Conservation (phyloP, 1,140 invertebrate genomes). For the Hesperophylax magnus region DNA sequence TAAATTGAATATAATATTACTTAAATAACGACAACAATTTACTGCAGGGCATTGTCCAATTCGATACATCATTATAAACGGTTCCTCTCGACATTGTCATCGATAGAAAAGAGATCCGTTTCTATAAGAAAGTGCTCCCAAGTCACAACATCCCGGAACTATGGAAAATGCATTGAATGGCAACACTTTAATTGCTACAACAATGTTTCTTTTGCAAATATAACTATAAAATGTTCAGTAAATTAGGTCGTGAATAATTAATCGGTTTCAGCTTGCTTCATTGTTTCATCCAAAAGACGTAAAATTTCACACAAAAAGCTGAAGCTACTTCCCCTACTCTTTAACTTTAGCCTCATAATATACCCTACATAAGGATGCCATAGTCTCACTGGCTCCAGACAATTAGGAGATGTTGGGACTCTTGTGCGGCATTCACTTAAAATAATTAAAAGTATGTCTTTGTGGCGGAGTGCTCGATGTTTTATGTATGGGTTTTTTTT, state of each 20-base stretch:
- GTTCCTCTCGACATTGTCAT: slow-evolving; percentile 26
- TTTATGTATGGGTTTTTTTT: background rate
- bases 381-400: too few relatives aligned
- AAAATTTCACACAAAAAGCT: too few relatives aligned
- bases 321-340: too few relatives aligned
- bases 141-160: slow-evolving; percentile 39
- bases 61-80: slow-evolving; percentile 2
- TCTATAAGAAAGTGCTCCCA: slow-evolving; percentile 26
- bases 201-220: slow-evolving; percentile 16
- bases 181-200: slow-evolving; percentile 4
- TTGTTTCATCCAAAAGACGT: background rate
- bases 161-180: slow-evolving; percentile 15
- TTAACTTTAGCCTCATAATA: too few relatives aligned
- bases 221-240: background rate
- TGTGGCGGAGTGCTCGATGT: background rate
- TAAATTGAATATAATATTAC: too few relatives aligned
- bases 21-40: too few relatives aligned
- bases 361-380: too few relatives aligned
- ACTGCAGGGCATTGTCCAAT: slow-evolving; percentile 20
- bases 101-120: slow-evolving; percentile 7
- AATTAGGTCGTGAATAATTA: slow-evolving; percentile 34
- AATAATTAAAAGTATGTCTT: too few relatives aligned
- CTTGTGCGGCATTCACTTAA: too few relatives aligned
- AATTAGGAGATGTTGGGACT: too few relatives aligned
- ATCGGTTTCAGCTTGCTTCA: background rate